A percentile compares a stretch with the other conserved stretches of the same genome.
These are phyloP conservation scores for Aptenodytes forsteri DNA, from an alignment of 2,113 vertebrate species.

Conservation along the genomic window DNA sequence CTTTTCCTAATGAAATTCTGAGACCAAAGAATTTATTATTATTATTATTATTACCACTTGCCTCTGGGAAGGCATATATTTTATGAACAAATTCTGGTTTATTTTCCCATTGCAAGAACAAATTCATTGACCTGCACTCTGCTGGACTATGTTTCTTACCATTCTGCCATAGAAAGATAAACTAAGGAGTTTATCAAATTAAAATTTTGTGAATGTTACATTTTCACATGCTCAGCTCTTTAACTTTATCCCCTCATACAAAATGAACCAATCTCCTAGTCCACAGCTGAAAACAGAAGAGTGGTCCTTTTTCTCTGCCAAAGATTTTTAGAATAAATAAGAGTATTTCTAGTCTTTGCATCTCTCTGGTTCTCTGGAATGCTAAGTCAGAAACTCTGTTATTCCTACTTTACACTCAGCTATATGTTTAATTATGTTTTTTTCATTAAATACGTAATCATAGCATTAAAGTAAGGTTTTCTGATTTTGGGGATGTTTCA, in stretches of 20 bases:
- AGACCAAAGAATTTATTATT: not conserved
- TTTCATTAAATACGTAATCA: not conserved
- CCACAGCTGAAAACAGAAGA: not conserved
- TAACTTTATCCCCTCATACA: not conserved
- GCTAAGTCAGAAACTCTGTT: not conserved
- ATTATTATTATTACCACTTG: not conserved
- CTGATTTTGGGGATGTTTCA: not conserved
- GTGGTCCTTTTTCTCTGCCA: not conserved
- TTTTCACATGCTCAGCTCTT: not conserved
- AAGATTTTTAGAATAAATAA: not conserved
- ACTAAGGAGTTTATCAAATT: conserved; percentile 9
- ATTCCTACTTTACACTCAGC: not conserved
- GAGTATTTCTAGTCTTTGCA: not conserved
- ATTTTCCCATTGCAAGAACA: not conserved
- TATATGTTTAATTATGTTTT: not conserved
- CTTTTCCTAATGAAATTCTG: not conserved
- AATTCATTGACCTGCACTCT: not conserved
- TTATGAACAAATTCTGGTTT: not conserved
- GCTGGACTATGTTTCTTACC: conserved; percentile 3
- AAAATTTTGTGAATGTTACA: not conserved
- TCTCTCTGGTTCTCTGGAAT: not conserved
- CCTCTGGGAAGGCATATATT: not conserved
- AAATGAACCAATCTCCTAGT: not conserved
- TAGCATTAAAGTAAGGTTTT: not conserved
- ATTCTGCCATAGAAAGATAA: not conserved